Percentiles rank a stretch among this genome's conserved stretches.
Evolutionary conservation across 2,797 vertebrate genomes (phyloP).

Genomic region (Stomatorhinus walkeri): DNA sequence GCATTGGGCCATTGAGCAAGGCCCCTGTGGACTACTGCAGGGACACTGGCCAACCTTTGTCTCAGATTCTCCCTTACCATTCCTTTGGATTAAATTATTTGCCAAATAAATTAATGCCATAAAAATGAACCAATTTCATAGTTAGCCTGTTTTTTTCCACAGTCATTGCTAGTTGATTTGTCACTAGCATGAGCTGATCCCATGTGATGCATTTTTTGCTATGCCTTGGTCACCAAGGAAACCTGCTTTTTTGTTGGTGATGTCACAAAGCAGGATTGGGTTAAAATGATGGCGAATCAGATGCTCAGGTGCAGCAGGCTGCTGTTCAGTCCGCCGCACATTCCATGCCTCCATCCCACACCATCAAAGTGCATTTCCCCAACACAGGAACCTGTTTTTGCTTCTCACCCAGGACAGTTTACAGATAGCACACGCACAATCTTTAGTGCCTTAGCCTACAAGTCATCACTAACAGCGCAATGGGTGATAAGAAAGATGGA

Average conservation of each 20-base stretch:
- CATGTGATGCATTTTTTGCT: background rate
- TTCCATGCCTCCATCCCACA: background rate
- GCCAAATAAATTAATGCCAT: background rate
- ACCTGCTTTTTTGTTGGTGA: background rate
- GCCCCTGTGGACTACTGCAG: background rate
- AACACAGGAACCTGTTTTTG: background rate
- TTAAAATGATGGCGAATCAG: constrained; percentile 1
- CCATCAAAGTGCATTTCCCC: background rate
- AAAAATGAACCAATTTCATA: background rate
- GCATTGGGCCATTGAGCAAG: background rate
- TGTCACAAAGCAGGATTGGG: background rate
- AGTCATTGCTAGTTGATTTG: background rate
- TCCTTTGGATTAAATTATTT: background rate
- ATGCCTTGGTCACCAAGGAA: background rate
- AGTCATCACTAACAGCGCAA: background rate
- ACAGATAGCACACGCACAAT: background rate
- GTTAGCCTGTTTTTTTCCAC: background rate
- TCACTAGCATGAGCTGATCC: background rate
- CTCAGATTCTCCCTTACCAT: background rate
- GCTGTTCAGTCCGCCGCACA: background rate
- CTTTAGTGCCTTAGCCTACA: background rate
- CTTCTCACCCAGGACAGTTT: background rate
- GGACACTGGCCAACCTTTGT: background rate
- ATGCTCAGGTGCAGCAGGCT: constrained; percentile 20
- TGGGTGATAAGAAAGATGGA: background rate